Evolutionary conservation across 2,797 vertebrate species (phyloP).

Genomic region (Vipera latastei): DNA sequence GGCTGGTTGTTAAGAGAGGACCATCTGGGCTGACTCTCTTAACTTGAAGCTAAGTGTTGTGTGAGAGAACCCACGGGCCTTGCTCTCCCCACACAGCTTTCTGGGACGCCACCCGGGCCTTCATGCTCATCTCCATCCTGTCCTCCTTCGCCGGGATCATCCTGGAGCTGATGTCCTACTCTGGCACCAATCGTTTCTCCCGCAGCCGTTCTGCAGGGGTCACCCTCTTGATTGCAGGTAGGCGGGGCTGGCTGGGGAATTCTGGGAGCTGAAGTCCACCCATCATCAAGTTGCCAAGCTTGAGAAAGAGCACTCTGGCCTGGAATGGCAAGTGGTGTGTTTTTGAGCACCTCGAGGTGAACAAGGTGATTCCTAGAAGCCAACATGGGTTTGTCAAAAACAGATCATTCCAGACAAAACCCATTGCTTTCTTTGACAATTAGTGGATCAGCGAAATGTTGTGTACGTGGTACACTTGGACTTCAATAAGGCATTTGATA

Average conservation of each 20-base stretch:
- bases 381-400: not conserved
- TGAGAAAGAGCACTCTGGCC: not conserved
- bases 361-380: not conserved
- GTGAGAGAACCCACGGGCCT: not conserved
- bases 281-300: not conserved
- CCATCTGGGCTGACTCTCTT: not conserved
- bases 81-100: constrained; percentile 65
- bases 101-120: constrained; percentile 83
- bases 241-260: not conserved
- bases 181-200: constrained; percentile 69
- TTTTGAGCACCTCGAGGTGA: too few species aligned
- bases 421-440: not conserved
- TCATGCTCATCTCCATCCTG: constrained; percentile 83
- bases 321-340: too few species aligned
- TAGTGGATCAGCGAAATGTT: not conserved
- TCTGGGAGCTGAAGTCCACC: not conserved
- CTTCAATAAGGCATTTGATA: not conserved
- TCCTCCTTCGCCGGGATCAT: constrained; percentile 77
- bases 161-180: constrained; percentile 74
- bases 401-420: not conserved
- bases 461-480: not conserved
- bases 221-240: constrained; percentile 80
- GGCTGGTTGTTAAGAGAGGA: not conserved
- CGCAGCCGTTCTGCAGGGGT: constrained; percentile 74
- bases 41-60: not conserved